Base-by-base conservation (phyloP, 2,888 invertebrate species). In the Achlya flavicornis region DNA sequence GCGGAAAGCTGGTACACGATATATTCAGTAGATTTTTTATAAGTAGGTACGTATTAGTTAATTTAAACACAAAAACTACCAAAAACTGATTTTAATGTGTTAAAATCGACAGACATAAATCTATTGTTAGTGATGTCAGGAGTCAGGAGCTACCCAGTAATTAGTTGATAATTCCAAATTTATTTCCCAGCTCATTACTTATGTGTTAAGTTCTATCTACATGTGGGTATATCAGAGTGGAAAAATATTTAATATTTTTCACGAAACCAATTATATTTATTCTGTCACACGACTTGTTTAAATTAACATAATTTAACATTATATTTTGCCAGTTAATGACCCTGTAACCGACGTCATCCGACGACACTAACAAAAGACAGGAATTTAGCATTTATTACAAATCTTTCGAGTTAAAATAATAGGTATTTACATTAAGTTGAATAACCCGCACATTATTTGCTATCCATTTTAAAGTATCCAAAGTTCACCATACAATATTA, bases 201-300 rank as follows among this genome's bases (percentile, higher is more conserved):
- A 2, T 26, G 2, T 26, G 26, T 26, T 26, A 26, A 26, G 26
- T 26, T 26, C 26, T 26, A 26, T 26, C 26, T 26, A 26, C 26
- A 26, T 1, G 26, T 26, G 1, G 26, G 26, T 26, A 26, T 26
- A 26, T 26, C 26, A 38, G 7, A 35, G 4, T 41, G 4, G 41
- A 41, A 41, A 41, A 41, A 12, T 12, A 6, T 7, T 41, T 12
- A 4, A 12, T 12, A 4, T 12, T 19, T 53, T 19, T 53, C 0
- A 53, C 19, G 19, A 14, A 53, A 53, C 19, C 19, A 8, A 3
- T 14, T 19, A 19, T 53, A 10, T 53, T 53, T 53, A 58, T 58
- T 62, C 43, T 53, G 62, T 65, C 46, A 61, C 60, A 46, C 66
- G 57, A 46, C 60, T 53, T 19, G 53, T 16, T 53, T 19, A 19